These are phyloP conservation scores for Ursus arctos DNA, from an alignment of 2,113 vertebrate species.

Conservation along the genomic window DNA sequence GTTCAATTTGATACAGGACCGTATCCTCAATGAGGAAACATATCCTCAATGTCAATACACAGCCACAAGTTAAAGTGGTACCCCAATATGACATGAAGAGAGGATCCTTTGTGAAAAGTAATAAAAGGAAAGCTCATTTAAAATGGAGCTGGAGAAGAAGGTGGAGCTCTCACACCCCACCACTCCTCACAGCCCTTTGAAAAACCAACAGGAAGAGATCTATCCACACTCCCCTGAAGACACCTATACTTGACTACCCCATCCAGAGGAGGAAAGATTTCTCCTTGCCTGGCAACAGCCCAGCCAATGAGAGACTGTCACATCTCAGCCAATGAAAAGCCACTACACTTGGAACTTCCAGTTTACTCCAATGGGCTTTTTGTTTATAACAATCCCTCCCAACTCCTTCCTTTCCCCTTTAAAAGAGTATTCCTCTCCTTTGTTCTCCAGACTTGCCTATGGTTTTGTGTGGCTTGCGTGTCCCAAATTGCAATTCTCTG, in stretches of 20 bases:
- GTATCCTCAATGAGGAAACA: no score
- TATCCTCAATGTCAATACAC: background rate
- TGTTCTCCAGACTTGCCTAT: background rate
- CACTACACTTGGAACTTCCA: background rate
- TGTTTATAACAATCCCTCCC: background rate
- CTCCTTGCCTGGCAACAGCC: background rate
- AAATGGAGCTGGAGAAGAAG: background rate
- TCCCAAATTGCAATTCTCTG: background rate
- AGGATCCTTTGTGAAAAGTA: background rate
- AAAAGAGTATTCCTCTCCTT: background rate
- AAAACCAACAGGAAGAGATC: background rate
- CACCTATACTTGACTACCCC: background rate
- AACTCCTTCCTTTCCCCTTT: background rate
- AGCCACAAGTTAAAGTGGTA: background rate
- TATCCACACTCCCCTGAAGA: background rate
- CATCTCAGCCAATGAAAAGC: background rate
- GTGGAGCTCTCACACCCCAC: background rate
- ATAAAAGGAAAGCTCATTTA: background rate
- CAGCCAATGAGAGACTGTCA: background rate
- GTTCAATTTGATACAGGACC: background rate
- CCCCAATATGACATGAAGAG: background rate
- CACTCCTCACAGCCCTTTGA: background rate
- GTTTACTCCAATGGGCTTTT: background rate
- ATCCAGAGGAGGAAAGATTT: background rate
- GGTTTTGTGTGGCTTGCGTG: background rate